Conservation (phyloP, 2,888 invertebrate genomes). For the Dolichomitus sp. region DNA sequence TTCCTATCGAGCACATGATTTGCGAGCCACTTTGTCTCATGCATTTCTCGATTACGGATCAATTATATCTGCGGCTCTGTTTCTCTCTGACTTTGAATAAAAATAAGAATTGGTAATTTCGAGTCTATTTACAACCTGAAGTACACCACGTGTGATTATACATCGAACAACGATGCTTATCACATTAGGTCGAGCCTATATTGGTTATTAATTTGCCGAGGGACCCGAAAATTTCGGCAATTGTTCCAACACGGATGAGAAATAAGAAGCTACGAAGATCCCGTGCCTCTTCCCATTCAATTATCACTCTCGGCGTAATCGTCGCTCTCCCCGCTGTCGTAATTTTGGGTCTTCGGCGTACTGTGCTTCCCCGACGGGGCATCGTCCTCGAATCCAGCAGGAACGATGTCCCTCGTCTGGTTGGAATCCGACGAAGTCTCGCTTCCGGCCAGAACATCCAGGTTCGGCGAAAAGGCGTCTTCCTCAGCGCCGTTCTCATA, state of each 20-base stretch:
- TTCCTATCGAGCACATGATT: constrained; percentile 19
- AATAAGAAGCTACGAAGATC: background rate
- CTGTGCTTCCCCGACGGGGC: constrained; percentile 46
- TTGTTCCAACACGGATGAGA: background rate
- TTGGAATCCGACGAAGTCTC: constrained; percentile 53
- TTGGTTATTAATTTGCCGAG: background rate
- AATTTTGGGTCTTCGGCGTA: constrained; percentile 76
- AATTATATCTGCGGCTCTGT: background rate
- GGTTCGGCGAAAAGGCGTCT: constrained; percentile 90
- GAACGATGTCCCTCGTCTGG: constrained; percentile 40
- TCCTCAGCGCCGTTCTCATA: constrained; percentile 87
- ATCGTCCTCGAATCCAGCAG: constrained; percentile 49
- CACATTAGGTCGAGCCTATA: constrained; percentile 67
- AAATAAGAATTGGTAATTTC: constrained; percentile 75
- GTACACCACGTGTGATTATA: constrained; percentile 72
- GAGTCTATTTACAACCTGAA: constrained; percentile 79
- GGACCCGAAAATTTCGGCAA: background rate
- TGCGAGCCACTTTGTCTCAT: constrained; percentile 14
- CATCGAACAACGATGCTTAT: constrained; percentile 71
- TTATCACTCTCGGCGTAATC: constrained; percentile 85
- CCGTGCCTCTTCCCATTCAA: constrained; percentile 64
- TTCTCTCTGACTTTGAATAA: constrained; percentile 59
- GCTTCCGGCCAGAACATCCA: constrained; percentile 87
- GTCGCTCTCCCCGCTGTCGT: constrained; percentile 84
- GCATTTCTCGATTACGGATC: constrained; percentile 5